Percentiles rank a stretch among this genome's conserved stretches.
These are phyloP conservation scores for Lepidothrix coronata DNA, from an alignment of 2,113 vertebrate species.

Conservation along the genomic window DNA sequence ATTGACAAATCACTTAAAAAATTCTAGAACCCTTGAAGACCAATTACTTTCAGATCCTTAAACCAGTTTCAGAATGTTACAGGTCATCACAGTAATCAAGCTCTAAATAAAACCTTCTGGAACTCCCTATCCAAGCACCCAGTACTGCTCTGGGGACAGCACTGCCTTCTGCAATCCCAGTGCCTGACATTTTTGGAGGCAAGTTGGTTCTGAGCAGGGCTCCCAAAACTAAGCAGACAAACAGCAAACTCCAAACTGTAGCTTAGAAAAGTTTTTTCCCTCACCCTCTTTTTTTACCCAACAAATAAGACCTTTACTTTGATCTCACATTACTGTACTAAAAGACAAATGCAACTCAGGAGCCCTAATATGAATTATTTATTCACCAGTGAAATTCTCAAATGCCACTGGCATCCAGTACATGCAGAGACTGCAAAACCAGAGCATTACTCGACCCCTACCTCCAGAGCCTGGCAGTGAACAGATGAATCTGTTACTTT, in stretches of 20 bases:
- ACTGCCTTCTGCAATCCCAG: background rate
- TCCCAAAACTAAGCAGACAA: background rate
- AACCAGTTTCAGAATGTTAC: background rate
- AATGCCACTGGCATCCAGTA: background rate
- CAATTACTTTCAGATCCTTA: background rate
- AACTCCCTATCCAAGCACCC: background rate
- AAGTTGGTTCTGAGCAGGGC: background rate
- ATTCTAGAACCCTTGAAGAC: background rate
- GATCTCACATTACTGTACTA: background rate
- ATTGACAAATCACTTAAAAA: background rate
- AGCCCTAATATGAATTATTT: background rate
- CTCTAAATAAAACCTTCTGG: background rate
- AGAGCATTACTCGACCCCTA: background rate
- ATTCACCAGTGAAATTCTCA: background rate
- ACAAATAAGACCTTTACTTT: background rate
- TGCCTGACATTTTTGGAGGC: background rate
- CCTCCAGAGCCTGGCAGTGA: constrained; percentile 75
- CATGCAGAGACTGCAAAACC: background rate
- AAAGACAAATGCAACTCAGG: background rate
- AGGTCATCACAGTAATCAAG: background rate
- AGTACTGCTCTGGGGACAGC: background rate
- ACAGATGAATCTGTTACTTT: constrained; percentile 58
- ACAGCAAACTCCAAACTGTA: background rate
- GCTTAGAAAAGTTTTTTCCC: background rate
- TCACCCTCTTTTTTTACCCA: background rate